Conservation (phyloP, 2,888 invertebrate genomes). For the Bedellia somnulentella region DNA sequence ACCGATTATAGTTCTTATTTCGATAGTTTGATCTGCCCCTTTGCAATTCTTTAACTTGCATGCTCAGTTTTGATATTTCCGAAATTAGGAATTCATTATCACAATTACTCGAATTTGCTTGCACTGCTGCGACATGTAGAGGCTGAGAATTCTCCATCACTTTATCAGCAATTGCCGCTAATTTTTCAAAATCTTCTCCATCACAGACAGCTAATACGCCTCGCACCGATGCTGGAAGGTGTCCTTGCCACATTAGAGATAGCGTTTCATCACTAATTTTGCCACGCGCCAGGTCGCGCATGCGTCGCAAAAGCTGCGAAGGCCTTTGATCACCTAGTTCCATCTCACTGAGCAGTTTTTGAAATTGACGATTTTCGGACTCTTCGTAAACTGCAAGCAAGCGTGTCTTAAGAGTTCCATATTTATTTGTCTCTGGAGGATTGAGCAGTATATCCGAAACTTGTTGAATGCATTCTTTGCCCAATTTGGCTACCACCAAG, state of each 20-base stretch:
- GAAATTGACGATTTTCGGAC: neutral
- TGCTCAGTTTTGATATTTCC: too few relatives aligned
- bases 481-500: slow-evolving; percentile 8
- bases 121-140: neutral
- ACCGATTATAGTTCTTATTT: too few relatives aligned
- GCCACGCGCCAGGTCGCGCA: slow-evolving; percentile 1
- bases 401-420: slow-evolving; percentile 5
- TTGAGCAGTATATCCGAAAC: slow-evolving; percentile 7
- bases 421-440: slow-evolving; percentile 7
- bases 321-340: slow-evolving; percentile 2
- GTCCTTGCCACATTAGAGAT: slow-evolving; percentile 1
- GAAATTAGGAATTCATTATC: too few relatives aligned
- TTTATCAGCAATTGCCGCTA: slow-evolving; percentile 1
- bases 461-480: slow-evolving; percentile 8
- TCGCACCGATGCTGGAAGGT: slow-evolving; percentile 1
- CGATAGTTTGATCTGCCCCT: neutral
- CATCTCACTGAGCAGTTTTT: neutral
- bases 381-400: slow-evolving; percentile 3
- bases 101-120: too few relatives aligned
- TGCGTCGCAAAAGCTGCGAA: slow-evolving; percentile 3
- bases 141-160: slow-evolving; percentile 1
- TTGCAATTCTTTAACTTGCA: too few relatives aligned
- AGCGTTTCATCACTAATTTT: slow-evolving; percentile 3
- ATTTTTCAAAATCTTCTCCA: neutral
- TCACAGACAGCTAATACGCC: slow-evolving; percentile 1